Percentiles rank a stretch among this genome's conserved stretches.
phyloP scores from a whole-genome alignment of 2,113 vertebrate species.

The Ia io region DNA sequence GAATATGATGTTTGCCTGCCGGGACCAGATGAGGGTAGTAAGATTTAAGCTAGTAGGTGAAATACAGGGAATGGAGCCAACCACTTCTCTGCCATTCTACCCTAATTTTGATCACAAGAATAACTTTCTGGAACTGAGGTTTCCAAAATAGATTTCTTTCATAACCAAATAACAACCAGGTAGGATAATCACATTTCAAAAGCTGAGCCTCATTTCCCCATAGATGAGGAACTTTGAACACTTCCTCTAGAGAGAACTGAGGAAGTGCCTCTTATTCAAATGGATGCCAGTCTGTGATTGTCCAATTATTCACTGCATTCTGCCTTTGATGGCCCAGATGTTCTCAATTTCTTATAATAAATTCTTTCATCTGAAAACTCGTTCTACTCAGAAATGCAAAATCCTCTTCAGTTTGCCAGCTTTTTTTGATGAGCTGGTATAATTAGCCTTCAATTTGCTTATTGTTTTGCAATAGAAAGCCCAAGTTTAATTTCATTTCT shows the following conservation, averaged over 20 bases:
- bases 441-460: conserved; percentile 87
- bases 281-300: conserved; percentile 83
- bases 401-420: conserved; percentile 79
- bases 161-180: conserved; percentile 63
- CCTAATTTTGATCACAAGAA: not conserved
- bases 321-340: conserved; percentile 86
- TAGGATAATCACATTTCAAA: conserved; percentile 44
- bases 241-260: conserved; percentile 60
- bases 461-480: conserved; percentile 86
- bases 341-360: conserved; percentile 85
- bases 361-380: conserved; percentile 81
- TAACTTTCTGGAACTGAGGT: not conserved
- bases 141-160: conserved; percentile 41
- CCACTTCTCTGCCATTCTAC: not conserved
- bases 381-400: conserved; percentile 84
- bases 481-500: conserved; percentile 83
- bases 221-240: conserved; percentile 56
- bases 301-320: conserved; percentile 86
- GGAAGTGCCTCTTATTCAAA: conserved; percentile 80
- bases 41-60: not conserved
- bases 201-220: conserved; percentile 8
- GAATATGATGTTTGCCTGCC: not conserved
- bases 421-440: conserved; percentile 84
- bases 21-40: not conserved
- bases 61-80: not conserved